phyloP scores from a whole-genome alignment of 2,797 vertebrate genomes.

The Helicolenus hilgendorfi region DNA sequence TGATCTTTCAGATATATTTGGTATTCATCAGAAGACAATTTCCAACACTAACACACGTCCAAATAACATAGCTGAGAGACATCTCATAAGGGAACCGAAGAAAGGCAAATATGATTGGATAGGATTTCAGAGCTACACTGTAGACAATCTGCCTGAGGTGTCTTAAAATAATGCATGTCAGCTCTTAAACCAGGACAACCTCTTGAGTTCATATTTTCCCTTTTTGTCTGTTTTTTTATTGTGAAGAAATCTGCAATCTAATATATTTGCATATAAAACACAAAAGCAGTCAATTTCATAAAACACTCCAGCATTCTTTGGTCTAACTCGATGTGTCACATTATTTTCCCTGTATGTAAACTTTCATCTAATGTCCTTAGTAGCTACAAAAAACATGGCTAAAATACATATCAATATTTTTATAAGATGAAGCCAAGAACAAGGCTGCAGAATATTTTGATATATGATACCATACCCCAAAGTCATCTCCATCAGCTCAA shows the following conservation, averaged over 20 bases:
- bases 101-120: not conserved
- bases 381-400: not conserved
- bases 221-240: not conserved
- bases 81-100: not conserved
- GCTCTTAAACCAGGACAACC: not conserved
- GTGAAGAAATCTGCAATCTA: not conserved
- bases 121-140: not conserved
- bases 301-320: not conserved
- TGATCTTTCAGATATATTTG: not conserved
- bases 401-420: not conserved
- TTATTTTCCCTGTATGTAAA: not conserved
- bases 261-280: not conserved
- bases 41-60: not conserved
- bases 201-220: not conserved
- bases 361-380: not conserved
- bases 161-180: not conserved
- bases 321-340: not conserved
- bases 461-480: not conserved
- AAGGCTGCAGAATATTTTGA: not conserved
- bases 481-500: not conserved
- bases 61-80: not conserved
- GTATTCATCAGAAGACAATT: not conserved
- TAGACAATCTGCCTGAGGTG: not conserved
- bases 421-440: not conserved
- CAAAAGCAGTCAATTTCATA: not conserved